phyloP scores from a whole-genome alignment of 2,888 invertebrate species.

The Eupithecia inturbata region DNA sequence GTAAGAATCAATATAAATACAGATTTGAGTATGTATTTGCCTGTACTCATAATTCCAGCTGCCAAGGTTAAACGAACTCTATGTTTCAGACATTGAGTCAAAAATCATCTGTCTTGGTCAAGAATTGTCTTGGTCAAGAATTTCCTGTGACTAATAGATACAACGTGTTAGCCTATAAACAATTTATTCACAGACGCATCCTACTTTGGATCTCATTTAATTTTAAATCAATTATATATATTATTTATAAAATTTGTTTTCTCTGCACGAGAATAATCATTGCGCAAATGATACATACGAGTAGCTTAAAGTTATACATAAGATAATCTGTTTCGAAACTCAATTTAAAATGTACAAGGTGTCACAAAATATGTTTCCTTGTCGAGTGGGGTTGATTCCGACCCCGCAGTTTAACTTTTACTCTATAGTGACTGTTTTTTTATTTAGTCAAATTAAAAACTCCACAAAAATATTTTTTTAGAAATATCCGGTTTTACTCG shows the following conservation, averaged over 20 bases:
- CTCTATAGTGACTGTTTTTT: not conserved
- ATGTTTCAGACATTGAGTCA: slow-evolving; percentile 20
- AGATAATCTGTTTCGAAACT: not conserved
- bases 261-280: not conserved
- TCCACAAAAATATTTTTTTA: not conserved
- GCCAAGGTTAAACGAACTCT: slow-evolving; percentile 21
- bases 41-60: slow-evolving; percentile 3
- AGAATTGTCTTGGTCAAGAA: slow-evolving; percentile 18
- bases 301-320: not conserved
- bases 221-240: not conserved
- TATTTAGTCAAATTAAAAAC: not conserved
- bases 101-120: slow-evolving; percentile 21
- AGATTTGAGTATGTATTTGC: not conserved
- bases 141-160: slow-evolving; percentile 31
- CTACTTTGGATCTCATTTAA: not conserved
- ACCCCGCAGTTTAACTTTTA: not conserved
- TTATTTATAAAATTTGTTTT: not conserved
- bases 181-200: slow-evolving; percentile 3
- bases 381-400: not conserved
- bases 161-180: slow-evolving; percentile 1
- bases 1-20: not conserved
- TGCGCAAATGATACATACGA: too few species aligned
- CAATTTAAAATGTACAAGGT: not conserved
- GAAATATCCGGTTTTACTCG: not conserved
- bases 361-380: not conserved